Base-by-base conservation (phyloP, 2,888 invertebrate species). In the Sisyra terminalis region DNA sequence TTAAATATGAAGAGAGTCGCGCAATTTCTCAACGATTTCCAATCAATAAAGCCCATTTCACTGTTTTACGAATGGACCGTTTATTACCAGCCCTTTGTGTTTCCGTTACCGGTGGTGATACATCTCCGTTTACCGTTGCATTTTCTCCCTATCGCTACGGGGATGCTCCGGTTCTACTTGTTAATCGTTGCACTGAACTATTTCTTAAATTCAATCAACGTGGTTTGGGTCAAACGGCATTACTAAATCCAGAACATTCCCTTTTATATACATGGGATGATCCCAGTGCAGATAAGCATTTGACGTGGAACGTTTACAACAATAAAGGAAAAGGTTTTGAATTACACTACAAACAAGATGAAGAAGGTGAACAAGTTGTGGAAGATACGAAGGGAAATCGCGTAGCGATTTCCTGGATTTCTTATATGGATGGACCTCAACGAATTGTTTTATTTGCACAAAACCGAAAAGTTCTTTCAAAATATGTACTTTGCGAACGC, bases 221-320 rank as follows among this genome's bases (percentile, higher is more conserved):
- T 24, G 63, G 63, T 50, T 50, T 71, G 55, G 65, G 67, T 15
- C 71, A 75, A 61, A 84, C 83, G 37, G 82, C 82, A 0, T 61
- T 87, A 17, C 59, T 87, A 39, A 82, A 78, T 52, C 83, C 86
- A 0, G 75, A 75, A 50, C 76, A 85, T 58, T 75, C 79, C 8
- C 64, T 85, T 54, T 58, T 86, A 29, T 86, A 85, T 55, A 86
- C 87, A 0, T 88, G 87, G 87, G 86, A 86, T 52, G 85, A 88
- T 57, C 86, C 86, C 0, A 73, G 73, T 1, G 75, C 77, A 43
- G 74, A 78, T 10, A 66, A 84, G 46, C 71, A 71, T 40, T 64
- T 88, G 2, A 66, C 80, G 50, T 87, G 87, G 87, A 86, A 85
- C 55, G 76, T 84, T 10, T 86, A 85, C 57, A 83, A 82, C 51